phyloP scores from a whole-genome alignment of 2,113 vertebrate genomes.

The Coptodon bakossiorum region DNA sequence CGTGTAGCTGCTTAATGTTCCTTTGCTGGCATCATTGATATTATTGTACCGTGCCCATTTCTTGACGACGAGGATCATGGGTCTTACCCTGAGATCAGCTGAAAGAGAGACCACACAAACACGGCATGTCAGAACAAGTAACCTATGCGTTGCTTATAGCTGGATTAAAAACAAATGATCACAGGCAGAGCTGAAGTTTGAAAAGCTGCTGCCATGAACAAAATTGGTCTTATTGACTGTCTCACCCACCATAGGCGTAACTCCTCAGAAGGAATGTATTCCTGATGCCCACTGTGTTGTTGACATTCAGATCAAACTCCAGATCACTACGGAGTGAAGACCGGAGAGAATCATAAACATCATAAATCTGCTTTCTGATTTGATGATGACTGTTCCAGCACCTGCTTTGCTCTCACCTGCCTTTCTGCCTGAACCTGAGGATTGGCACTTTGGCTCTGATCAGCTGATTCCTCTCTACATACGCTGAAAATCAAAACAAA shows the following conservation, averaged over 20 bases:
- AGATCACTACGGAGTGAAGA: constrained; percentile 72
- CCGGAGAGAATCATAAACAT: not conserved
- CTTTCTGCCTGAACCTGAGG: constrained; percentile 89
- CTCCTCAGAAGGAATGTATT: constrained; percentile 96
- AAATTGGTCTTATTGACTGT: not conserved
- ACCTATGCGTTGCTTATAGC: accelerated
- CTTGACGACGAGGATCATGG: constrained; percentile 88
- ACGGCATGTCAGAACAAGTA: not conserved
- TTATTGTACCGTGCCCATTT: constrained; percentile 87
- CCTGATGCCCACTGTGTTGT: constrained; percentile 95
- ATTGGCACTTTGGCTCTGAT: constrained; percentile 98
- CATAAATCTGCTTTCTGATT: not conserved
- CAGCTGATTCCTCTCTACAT: constrained; percentile 85
- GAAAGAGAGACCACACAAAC: constrained; percentile 23
- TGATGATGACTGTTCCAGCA: not conserved
- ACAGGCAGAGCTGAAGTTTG: not conserved
- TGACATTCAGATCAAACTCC: constrained; percentile 98
- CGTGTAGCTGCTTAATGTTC: constrained; percentile 94
- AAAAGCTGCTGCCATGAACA: not conserved
- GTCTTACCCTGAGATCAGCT: constrained; percentile 90
- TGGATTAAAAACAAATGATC: not conserved
- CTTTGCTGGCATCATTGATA: constrained; percentile 96
- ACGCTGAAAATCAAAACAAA: constrained; percentile 64
- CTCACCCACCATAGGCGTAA: constrained; percentile 87
- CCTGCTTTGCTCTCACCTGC: constrained; percentile 76